Evolutionary conservation across 2,797 vertebrate genomes (phyloP).

Genomic region (Anniella stebbinsi): DNA sequence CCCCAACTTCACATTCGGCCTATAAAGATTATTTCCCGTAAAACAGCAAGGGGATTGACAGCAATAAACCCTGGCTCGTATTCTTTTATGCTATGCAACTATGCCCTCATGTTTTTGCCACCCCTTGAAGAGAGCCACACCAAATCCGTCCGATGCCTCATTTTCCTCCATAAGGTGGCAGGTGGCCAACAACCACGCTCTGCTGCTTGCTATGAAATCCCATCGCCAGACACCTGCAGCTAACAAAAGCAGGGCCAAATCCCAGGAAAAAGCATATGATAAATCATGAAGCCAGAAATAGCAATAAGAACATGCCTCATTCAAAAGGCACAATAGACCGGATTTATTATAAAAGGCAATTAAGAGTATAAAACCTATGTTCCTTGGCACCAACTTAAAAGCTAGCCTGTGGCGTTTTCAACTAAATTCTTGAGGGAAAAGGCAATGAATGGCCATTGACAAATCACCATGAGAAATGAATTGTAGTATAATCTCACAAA

Average conservation of each 20-base stretch:
- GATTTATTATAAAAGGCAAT: constrained; percentile 27
- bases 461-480: constrained; percentile 14
- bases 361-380: neutral
- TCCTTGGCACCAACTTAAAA: neutral
- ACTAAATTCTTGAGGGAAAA: constrained; percentile 14
- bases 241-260: neutral
- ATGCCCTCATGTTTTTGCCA: neutral
- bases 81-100: neutral
- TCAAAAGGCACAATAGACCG: neutral
- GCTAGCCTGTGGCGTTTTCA: neutral
- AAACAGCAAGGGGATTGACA: neutral
- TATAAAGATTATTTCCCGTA: neutral
- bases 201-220: neutral
- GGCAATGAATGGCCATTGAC: rapidly evolving
- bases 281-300: constrained; percentile 11
- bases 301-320: neutral
- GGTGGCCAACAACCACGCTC: neutral
- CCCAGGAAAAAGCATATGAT: neutral
- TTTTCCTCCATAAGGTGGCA: neutral
- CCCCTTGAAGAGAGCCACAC: neutral
- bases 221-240: neutral
- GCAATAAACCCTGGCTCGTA: neutral
- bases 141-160: neutral
- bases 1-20: neutral
- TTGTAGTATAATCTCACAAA: rapidly evolving